Conservation (phyloP, 2,113 vertebrate species). For the Colius striatus region DNA sequence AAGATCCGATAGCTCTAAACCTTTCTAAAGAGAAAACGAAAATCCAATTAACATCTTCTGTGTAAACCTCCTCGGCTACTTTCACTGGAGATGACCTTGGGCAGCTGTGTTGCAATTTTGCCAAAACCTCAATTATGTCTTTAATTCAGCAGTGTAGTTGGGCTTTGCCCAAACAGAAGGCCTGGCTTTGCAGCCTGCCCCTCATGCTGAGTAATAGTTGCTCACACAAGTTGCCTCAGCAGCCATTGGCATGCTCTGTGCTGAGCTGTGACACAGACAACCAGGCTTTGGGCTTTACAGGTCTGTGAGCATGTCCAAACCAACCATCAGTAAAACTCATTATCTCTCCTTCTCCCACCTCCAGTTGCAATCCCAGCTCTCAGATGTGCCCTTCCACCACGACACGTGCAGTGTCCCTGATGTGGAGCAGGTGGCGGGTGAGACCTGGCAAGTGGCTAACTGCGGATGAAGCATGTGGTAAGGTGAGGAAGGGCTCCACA, state of each 20-base stretch:
- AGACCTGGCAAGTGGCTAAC: not conserved
- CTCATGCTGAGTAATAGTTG: not conserved
- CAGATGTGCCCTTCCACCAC: not conserved
- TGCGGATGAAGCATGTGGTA: not conserved
- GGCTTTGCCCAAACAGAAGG: constrained; percentile 40
- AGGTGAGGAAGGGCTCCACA: not conserved
- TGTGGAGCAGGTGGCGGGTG: not conserved
- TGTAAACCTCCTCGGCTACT: constrained; percentile 30
- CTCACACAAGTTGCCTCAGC: not conserved
- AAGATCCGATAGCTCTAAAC: constrained; percentile 46
- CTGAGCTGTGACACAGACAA: not conserved
- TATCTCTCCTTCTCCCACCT: not conserved
- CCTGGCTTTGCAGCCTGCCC: not conserved
- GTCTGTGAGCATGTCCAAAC: not conserved
- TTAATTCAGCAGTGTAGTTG: not conserved
- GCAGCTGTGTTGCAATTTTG: constrained; percentile 54
- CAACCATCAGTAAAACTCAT: not conserved
- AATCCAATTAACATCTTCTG: constrained; percentile 61
- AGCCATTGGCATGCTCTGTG: not conserved
- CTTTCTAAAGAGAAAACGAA: constrained; percentile 33
- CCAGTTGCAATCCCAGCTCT: not conserved
- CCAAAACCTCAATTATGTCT: constrained; percentile 32
- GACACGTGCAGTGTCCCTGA: too few species aligned
- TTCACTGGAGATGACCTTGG: constrained; percentile 47
- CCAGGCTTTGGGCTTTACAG: not conserved